Evolutionary conservation across 2,797 vertebrate genomes (phyloP), one percentile per base, ranked within the genome.

Genomic region (Darevskia mixta): DNA sequence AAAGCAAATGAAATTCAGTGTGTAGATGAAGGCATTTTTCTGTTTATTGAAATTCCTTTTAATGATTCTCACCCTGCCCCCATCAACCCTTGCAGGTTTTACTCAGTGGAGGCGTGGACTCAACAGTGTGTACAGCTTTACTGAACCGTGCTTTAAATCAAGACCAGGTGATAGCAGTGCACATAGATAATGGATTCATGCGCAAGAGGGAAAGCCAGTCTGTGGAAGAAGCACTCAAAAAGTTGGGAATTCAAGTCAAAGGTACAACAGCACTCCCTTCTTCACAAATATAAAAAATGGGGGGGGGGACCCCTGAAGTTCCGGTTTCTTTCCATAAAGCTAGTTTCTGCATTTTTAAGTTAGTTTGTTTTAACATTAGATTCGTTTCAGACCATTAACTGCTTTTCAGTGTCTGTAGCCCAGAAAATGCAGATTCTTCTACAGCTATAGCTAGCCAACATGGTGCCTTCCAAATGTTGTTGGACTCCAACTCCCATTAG

Each of bases 131-230:
- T 95, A 99, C 99, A 32, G 99, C 99, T 49, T 97, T 99, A 78
- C 96, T 99, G 93, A 99, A 99, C 96, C 98, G 98, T 91, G 98
- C 99, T 73, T 96, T 99, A 86, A 98, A 97, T 94, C 97, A 97
- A 95, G 99, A 99, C 9, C 99, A 99, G 90, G 97, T 99, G 89
- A 99, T 99, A 76, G 98, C 99, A 1, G 98, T 99, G 83, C 99
- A 99, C 95, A 99, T 99, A 80, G 99, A 99, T 96, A 99, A 99
- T 5, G 99, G 99, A 77, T 99, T 99, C 93, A 99, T 99, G 99
- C 98, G 99, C 93, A 99, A 99, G 95, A 97, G 97, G 79, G 99
- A 99, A 95, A 99, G 99, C 92, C 98, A 98, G 94, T 98, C 98
- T 78, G 99, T 99, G 91, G 99, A 99, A 93, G 99, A 99, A 90